Evolutionary conservation across 2,888 invertebrate genomes (phyloP).

Genomic region (Lapara coniferarum): DNA sequence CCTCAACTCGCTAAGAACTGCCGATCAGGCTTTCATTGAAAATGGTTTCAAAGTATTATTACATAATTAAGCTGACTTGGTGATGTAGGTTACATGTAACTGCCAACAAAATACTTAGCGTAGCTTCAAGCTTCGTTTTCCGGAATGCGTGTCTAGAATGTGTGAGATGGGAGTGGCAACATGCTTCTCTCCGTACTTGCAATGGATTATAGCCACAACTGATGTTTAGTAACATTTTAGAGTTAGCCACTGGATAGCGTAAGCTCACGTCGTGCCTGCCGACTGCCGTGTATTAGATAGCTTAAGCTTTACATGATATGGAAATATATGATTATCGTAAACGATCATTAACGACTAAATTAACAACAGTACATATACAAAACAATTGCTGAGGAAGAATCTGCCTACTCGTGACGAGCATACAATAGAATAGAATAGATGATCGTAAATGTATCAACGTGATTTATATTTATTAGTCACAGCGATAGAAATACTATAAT

Average conservation of each 20-base stretch:
- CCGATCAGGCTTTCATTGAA: conserved; percentile 6
- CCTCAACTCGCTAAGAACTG: not conserved
- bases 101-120: conserved; percentile 12
- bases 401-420: conserved; percentile 13
- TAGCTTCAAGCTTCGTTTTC: conserved; percentile 17
- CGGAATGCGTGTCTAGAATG: conserved; percentile 2
- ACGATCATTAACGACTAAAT: conserved; percentile 5
- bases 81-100: conserved; percentile 13
- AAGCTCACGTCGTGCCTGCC: conserved; percentile 9
- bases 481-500: conserved; percentile 42
- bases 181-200: conserved; percentile 17
- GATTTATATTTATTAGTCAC: conserved; percentile 29
- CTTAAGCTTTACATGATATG: not conserved
- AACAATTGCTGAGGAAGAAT: not conserved
- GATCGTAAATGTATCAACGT: conserved; percentile 26
- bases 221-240: not conserved
- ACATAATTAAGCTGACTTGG: conserved; percentile 13
- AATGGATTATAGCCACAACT: conserved; percentile 11
- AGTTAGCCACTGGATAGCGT: conserved; percentile 7
- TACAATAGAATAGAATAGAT: conserved; percentile 30
- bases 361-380: not conserved
- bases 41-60: conserved; percentile 3
- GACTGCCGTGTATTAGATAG: not conserved
- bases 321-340: conserved; percentile 8
- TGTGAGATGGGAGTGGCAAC: conserved; percentile 22